Evolutionary conservation across 2,113 vertebrate genomes (phyloP).

Genomic region (Poecilia latipinna): DNA sequence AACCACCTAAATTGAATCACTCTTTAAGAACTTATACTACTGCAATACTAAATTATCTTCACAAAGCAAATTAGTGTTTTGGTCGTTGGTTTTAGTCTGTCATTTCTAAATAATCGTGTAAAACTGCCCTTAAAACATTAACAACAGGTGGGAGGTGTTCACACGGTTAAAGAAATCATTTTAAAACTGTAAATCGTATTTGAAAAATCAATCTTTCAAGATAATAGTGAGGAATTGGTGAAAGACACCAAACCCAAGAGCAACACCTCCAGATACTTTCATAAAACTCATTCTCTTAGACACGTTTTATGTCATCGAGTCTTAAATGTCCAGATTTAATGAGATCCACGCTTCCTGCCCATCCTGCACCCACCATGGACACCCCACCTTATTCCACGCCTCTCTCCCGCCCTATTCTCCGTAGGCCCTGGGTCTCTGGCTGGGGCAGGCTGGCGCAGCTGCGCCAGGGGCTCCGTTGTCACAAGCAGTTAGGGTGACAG

Average conservation of each 20-base stretch:
- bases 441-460: conserved; percentile 92
- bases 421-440: conserved; percentile 71
- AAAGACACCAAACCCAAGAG: background rate
- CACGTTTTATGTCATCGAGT: background rate
- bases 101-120: background rate
- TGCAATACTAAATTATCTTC: background rate
- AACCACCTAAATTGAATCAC: too few species aligned
- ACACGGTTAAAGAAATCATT: too few species aligned
- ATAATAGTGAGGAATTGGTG: background rate
- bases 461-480: conserved; percentile 95
- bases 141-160: too few species aligned
- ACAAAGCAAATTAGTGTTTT: background rate
- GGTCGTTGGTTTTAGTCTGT: background rate
- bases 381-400: conserved; percentile 30
- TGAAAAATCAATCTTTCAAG: background rate
- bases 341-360: background rate
- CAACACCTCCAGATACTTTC: background rate
- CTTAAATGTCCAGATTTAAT: conserved; percentile 15
- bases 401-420: conserved; percentile 39
- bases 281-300: background rate
- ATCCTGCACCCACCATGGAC: conserved; percentile 23
- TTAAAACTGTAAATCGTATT: background rate
- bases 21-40: background rate
- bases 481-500: conserved; percentile 95
- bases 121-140: background rate